Evolutionary conservation across 2,113 vertebrate genomes (phyloP), one percentile per base, ranked within the genome.

Genomic region (Bubo bubo): DNA sequence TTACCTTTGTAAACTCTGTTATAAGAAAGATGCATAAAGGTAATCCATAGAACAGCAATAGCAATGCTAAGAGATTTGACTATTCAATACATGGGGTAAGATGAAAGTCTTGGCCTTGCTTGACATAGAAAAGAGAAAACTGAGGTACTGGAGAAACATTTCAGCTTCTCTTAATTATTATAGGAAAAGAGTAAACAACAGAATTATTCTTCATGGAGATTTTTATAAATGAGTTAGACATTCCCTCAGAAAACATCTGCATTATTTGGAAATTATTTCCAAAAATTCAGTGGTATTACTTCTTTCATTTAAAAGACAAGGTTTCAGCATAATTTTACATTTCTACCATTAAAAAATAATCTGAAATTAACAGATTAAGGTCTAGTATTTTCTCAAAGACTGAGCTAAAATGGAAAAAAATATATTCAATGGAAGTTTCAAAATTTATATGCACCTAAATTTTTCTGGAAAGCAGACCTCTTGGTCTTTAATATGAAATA

Each of bases 161-260:
- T 32, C 19, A 28, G 17, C 3, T 85, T 55, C 86, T 86, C 20
- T 49, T 49, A 24, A 5, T 34, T 50, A 41, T 12, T 35, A 1
- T 12, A 30, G 34, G 20, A 50, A 63, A 90, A 76, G 1, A 0
- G 1, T n/a, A 53, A 35, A 24, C 2, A 30, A 0, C 2, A 41
- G 1, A 1, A 2, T 8, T 15, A 10, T 32, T 63, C n/a, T 50
- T 9, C 0, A 27, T 19, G 9, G 6, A 39, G 5, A 11, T 45
- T 55, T 68, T 47, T 3, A 14, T 70, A 64, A 49, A 20, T 37
- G 0, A 8, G 3, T 14, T 18, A 32, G 3, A 41, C 1, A 4
- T 64, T 59, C 50, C 6, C 43, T 66, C 8, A 60, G 45, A 84
- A 74, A 79, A 28, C 5, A 2, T 52, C 12, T 52, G 2, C 4